A percentile compares a stretch with the other conserved stretches of the same genome.
phyloP scores from a whole-genome alignment of 2,113 vertebrate genomes.

The Raphicerus campestris region DNA sequence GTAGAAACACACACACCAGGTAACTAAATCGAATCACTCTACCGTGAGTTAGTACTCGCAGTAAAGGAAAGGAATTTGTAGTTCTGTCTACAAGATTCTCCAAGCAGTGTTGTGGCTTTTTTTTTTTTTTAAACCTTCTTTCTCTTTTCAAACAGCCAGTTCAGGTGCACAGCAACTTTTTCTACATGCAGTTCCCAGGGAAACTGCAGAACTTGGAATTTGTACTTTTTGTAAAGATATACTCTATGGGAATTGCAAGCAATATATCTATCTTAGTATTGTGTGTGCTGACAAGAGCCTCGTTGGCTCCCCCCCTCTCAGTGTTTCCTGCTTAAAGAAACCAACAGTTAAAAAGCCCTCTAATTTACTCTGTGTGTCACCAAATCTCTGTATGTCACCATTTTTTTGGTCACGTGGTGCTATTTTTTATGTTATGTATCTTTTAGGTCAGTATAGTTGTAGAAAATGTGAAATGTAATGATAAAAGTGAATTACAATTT shows the following conservation, averaged over 20 bases:
- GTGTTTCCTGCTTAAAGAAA: conserved; percentile 78
- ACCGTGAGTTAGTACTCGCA: conserved; percentile 56
- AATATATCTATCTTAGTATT: conserved; percentile 83
- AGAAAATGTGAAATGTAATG: conserved; percentile 81
- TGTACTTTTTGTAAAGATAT: conserved; percentile 83
- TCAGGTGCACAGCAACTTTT: conserved; percentile 85
- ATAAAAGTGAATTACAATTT: conserved; percentile 66
- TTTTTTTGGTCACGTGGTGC: conserved; percentile 80
- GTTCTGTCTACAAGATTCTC: conserved; percentile 77
- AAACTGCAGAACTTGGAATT: conserved; percentile 82
- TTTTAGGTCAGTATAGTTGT: conserved; percentile 80
- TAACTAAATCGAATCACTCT: conserved; percentile 76
- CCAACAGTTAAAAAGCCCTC: conserved; percentile 73
- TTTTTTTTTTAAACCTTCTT: neutral
- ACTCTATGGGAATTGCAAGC: conserved; percentile 82
- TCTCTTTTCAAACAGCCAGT: conserved; percentile 78
- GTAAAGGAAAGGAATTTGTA: conserved; percentile 70
- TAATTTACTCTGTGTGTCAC: conserved; percentile 71
- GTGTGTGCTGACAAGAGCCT: conserved; percentile 79
- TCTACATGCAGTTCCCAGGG: conserved; percentile 80
- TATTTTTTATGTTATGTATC: conserved; percentile 76
- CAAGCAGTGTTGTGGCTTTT: conserved; percentile 77
- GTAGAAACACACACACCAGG: conserved; percentile 83
- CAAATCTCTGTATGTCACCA: conserved; percentile 72
- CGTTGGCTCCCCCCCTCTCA: conserved; percentile 74